Conservation (phyloP, 2,113 vertebrate genomes). For the Chaetura pelagica region DNA sequence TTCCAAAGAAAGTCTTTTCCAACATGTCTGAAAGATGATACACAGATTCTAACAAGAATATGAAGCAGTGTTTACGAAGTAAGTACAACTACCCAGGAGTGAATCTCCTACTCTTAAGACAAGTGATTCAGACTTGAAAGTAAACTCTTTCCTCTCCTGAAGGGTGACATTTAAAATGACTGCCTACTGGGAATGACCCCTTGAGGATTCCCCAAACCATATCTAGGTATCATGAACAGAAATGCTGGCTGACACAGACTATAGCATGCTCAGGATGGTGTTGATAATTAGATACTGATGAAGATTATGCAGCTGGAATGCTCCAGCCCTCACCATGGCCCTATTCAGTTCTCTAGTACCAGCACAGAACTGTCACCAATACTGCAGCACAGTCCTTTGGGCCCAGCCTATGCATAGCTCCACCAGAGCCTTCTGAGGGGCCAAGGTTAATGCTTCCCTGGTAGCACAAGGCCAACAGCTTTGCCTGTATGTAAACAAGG, state of each 20-base stretch:
- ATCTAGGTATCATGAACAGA: not conserved
- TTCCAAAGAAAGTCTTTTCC: not conserved
- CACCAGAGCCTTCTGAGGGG: not conserved
- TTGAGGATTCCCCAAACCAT: not conserved
- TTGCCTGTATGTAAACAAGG: not conserved
- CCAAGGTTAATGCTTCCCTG: not conserved
- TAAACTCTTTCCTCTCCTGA: not conserved
- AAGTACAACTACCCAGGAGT: not conserved
- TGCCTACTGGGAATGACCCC: not conserved
- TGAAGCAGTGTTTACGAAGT: rapidly evolving
- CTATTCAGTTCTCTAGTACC: not conserved
- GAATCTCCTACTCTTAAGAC: not conserved
- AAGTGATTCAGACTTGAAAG: not conserved
- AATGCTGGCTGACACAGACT: not conserved
- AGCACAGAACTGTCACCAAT: not conserved
- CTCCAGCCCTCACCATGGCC: not conserved
- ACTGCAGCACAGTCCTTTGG: not conserved
- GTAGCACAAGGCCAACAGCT: not conserved
- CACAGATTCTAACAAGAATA: not conserved
- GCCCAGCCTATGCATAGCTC: rapidly evolving
- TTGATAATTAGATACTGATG: not conserved
- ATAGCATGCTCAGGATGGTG: not conserved
- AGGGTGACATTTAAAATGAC: not conserved
- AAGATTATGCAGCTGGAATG: rapidly evolving
- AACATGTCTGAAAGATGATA: not conserved